Base-by-base conservation (phyloP, 2,113 vertebrate species). In the Eubucco bourcierii region DNA sequence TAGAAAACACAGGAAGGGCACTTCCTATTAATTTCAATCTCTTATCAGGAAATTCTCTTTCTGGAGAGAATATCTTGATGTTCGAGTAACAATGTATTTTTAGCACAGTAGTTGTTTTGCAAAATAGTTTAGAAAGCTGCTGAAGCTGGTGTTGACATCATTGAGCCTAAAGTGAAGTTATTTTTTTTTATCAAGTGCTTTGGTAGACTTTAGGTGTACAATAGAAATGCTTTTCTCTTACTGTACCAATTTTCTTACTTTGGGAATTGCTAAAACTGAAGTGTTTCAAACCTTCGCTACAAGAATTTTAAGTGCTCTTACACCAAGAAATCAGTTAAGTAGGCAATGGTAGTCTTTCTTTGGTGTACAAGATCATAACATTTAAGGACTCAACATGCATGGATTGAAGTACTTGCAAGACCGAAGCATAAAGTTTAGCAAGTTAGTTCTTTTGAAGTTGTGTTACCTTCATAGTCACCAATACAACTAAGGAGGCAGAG, bases 21-120 rank as follows among this genome's bases (percentile, higher is more conserved):
- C 70, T 97, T 95, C 91, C 90, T 93, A 92, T 79, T 94, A 93
- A 91, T 93, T 94, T 87, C 63, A 91, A 64, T 94, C 75, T 94
- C 90, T 29, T 94, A 83, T 90, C 85, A 90, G 89, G 95, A 96
- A 95, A 59, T 93, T 41, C 71, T 83, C 53, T 88, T 78, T 90
- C 81, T 91, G 72, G 80, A 91, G 78, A 94, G 80, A 87, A 61
- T 93, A 78, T 91, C 77, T 96, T 12, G 2, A 84, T 91, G 90
- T 93, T 93, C 74, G 58, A 92, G 75, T 94, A 94, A 85, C 55
- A 68, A 8, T 7, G 0, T 96, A 92, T 96, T 96, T 95, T 96
- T 97, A 96, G 87, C 87, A 87, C 65, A 50, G 64, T 68, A 24
- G 23, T 66, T 91, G 53, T 83, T 93, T 56, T 85, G 59, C 79